phyloP scores from a whole-genome alignment of 2,888 invertebrate genomes.

The Cerceris rybyensis region DNA sequence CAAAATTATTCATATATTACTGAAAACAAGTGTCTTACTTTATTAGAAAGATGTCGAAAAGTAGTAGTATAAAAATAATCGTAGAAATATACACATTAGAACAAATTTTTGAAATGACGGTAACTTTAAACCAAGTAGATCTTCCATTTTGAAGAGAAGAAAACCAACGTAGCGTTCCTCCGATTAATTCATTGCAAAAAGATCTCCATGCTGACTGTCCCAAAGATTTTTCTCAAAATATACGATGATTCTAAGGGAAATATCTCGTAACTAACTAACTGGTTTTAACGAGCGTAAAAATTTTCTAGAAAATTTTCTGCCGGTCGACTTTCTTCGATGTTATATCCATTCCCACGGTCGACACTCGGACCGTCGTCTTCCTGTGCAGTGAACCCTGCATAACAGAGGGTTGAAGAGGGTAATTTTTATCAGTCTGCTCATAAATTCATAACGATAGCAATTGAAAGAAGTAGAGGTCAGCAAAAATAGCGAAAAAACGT shows the following conservation, averaged over 20 bases:
- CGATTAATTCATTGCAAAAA: not conserved
- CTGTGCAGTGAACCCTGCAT: slow-evolving; percentile 55
- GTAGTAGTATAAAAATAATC: too few species aligned
- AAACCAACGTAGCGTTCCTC: too few species aligned
- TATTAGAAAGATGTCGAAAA: too few species aligned
- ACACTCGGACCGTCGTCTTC: slow-evolving; percentile 56
- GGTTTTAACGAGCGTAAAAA: slow-evolving; percentile 47
- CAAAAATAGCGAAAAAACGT: not conserved
- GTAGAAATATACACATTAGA: too few species aligned
- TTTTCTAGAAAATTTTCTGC: slow-evolving; percentile 58
- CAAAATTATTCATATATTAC: too few species aligned
- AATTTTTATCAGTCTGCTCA: slow-evolving; percentile 27
- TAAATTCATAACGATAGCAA: not conserved
- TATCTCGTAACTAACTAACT: slow-evolving; percentile 51
- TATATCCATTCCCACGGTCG: slow-evolving; percentile 51
- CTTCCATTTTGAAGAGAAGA: too few species aligned
- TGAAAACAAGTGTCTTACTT: too few species aligned
- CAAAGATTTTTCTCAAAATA: slow-evolving; percentile 7
- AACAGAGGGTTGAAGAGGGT: slow-evolving; percentile 53
- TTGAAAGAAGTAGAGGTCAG: not conserved
- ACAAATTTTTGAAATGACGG: too few species aligned
- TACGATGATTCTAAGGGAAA: slow-evolving; percentile 30
- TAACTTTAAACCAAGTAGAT: too few species aligned
- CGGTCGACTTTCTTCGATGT: slow-evolving; percentile 50
- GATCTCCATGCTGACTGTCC: not conserved